Percentiles rank a stretch among this genome's conserved stretches.
These are phyloP conservation scores for Spinus pinus DNA, from an alignment of 2,797 vertebrate species.

Conservation along the genomic window DNA sequence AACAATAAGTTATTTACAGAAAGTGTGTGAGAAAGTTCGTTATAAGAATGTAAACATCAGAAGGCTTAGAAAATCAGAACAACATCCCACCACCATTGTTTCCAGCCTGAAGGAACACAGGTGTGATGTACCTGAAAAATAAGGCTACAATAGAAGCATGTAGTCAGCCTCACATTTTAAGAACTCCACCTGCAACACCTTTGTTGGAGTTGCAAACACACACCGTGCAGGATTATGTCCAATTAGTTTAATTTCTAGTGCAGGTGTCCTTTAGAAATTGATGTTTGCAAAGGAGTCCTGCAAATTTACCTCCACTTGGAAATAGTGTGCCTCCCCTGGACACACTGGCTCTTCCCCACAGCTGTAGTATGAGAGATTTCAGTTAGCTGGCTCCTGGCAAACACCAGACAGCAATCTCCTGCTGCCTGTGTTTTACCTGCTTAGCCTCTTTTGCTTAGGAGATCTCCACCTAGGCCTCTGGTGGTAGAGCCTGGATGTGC, in stretches of 20 bases:
- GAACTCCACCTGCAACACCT: neutral
- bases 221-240: neutral
- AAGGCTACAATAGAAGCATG: neutral
- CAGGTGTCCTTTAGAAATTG: neutral
- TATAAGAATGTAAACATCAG: no score
- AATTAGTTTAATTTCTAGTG: neutral
- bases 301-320: neutral
- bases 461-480: neutral
- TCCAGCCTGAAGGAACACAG: neutral
- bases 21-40: no score
- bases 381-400: neutral
- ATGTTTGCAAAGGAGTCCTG: neutral
- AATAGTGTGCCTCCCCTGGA: neutral
- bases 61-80: no score
- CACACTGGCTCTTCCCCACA: neutral
- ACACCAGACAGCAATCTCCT: slow-evolving; percentile 10
- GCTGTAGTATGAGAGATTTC: neutral
- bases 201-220: neutral
- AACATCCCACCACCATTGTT: neutral
- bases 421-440: neutral
- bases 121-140: neutral
- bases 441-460: neutral
- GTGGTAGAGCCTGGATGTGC: neutral
- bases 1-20: no score
- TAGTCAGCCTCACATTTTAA: neutral